These are phyloP conservation scores for Rachycentron canadum DNA, from an alignment of 2,797 vertebrate species.

Conservation along the genomic window DNA sequence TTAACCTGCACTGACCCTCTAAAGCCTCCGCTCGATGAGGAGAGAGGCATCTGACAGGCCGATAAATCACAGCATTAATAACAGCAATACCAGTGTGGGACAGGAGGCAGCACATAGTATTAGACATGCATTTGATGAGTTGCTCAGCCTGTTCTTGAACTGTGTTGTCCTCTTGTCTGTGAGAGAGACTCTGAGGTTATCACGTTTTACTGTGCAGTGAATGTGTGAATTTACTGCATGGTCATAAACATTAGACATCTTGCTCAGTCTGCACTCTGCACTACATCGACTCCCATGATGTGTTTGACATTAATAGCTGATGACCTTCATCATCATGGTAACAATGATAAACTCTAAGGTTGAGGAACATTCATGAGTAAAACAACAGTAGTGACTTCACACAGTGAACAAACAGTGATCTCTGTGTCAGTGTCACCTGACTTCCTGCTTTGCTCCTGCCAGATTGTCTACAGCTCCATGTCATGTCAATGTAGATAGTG, in stretches of 20 bases:
- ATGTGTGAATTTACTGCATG: neutral
- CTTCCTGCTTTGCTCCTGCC: too few relatives aligned
- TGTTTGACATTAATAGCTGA: neutral
- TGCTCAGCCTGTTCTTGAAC: neutral
- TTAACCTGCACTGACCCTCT: slow-evolving; percentile 65
- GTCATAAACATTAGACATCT: neutral
- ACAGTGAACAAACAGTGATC: too few relatives aligned
- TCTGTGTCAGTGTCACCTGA: too few relatives aligned
- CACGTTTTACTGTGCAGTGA: neutral
- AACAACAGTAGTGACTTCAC: too few relatives aligned
- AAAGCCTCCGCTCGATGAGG: slow-evolving; percentile 53
- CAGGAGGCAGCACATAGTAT: slow-evolving; percentile 15
- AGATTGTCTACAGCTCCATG: too few relatives aligned
- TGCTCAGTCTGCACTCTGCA: neutral
- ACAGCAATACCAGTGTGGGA: slow-evolving; percentile 28
- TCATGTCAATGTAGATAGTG: too few relatives aligned
- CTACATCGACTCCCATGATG: neutral
- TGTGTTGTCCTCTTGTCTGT: neutral
- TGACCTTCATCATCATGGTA: too few relatives aligned
- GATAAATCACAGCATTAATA: slow-evolving; percentile 70
- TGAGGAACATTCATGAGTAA: too few relatives aligned
- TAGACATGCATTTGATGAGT: slow-evolving; percentile 19
- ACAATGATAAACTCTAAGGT: too few relatives aligned
- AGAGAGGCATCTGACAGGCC: slow-evolving; percentile 53
- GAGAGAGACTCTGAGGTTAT: slow-evolving; percentile 28